Evolutionary conservation across 2,113 vertebrate genomes (phyloP), one percentile per base, ranked within the genome.

Genomic region (Trogon melanurus): DNA sequence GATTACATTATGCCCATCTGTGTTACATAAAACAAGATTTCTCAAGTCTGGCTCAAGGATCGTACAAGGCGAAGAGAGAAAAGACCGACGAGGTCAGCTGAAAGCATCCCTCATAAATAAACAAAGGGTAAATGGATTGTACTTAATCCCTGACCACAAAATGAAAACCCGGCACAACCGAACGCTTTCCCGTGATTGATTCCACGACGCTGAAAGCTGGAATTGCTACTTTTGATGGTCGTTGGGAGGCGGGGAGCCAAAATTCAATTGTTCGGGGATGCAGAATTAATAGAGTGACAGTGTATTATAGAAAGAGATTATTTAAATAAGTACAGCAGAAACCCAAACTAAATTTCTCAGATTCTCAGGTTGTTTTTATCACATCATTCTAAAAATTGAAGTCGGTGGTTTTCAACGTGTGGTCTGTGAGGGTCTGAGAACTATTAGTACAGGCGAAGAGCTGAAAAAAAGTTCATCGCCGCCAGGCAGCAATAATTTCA

Each of bases 61-160:
- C 62, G 27, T 6, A 75, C 8, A 12, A 54, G 2, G 12, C 1
- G 20, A 64, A 84, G 83, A 76, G 2, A 44, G 54, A 45, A 58
- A 54, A 85, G 74, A 45, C 45, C 69, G 38, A n/a, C 32, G 22
- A 86, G 88, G 92, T 80, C 92, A 95, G 83, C 67, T 83, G 61
- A 36, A 67, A 87, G 61, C 79, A 50, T 41, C 57, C 38, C 84
- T 84, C 78, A 71, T 74, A 90, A 93, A 62, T 61, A 89, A 90
- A 81, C 56, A 56, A 74, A 29, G 6, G 51, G 38, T 32, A 94
- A 92, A 81, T 62, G 72, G 93, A 71, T 58, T 87, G 53, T 25
- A 51, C 71, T 85, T 69, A 84, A 91, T 91, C 65, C 84, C 53
- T 20, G 13, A 57, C 76, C 84, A 87, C 76, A 89, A 71, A 80